A percentile compares a stretch with the other conserved stretches of the same genome.
These are phyloP conservation scores for Herpetotheres cachinnans DNA, from an alignment of 2,113 vertebrate genomes.

Conservation along the genomic window DNA sequence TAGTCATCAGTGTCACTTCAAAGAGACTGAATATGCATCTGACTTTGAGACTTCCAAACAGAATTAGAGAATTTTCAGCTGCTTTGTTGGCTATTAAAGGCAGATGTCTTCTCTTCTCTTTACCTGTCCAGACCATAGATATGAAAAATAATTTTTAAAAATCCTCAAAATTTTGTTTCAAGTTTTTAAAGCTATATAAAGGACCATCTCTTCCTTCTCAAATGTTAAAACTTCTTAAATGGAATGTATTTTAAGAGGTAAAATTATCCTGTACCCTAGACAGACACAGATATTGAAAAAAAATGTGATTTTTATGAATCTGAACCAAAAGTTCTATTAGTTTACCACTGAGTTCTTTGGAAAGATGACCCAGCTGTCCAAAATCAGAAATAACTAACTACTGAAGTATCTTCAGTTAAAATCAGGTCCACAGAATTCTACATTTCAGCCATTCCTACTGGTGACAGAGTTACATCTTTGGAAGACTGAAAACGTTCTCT, in stretches of 20 bases:
- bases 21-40: not conserved
- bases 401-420: not conserved
- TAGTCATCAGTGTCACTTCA: constrained; percentile 20
- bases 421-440: not conserved
- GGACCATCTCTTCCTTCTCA: not conserved
- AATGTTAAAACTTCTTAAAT: not conserved
- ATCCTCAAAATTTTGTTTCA: not conserved
- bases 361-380: not conserved
- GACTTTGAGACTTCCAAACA: not conserved
- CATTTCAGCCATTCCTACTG: not conserved
- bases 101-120: not conserved
- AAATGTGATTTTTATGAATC: not conserved
- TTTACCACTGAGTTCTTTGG: not conserved
- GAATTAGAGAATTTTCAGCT: not conserved
- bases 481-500: not conserved
- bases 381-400: not conserved
- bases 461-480: not conserved
- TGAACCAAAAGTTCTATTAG: not conserved
- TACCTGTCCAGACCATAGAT: not conserved
- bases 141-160: not conserved
- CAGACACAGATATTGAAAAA: not conserved
- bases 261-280: not conserved
- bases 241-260: not conserved
- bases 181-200: not conserved
- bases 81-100: not conserved